Base-by-base conservation (phyloP, 2,113 vertebrate genomes). In the Cephalopterus ornatus region DNA sequence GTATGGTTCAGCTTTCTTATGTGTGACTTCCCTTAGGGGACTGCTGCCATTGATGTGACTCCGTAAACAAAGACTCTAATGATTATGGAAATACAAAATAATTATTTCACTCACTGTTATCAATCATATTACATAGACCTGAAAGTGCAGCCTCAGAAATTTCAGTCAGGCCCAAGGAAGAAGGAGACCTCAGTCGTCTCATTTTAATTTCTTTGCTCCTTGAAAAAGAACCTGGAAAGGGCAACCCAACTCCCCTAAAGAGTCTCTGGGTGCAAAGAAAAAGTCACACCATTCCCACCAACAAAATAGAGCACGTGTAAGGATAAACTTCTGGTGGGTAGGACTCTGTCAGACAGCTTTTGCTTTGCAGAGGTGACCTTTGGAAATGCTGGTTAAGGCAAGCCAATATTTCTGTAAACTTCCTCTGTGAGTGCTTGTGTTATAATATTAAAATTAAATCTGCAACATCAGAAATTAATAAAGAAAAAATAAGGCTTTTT, bases 261-360 rank as follows among this genome's bases (percentile, higher is more conserved):
- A 42, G 7, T 37, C 41, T 79, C 21, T 37, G 15, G 3, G 13
- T 53, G 27, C 20, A 65, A 52, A n/a, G 9, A 22, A n/a, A 47
- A 41, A 42, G 24, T 55, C 20, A n/a, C 24, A 49, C 3, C 7
- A 39, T 85, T 71, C 6, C 7, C 12, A 85, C 7, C 24, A 65
- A 30, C 1, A 47, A 33, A 74, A 39, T 0, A 33, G 22, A n/a
- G 6, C 41, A 2, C 39, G 7, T 11, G 17, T 11, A 61, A 33
- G 4, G n/a, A 32, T 33, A 47, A 73, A 15, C 1, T 63, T 63
- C 18, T 24, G 16, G 11, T n/a, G 28, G 21, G 26, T 30, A 55
- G 24, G 8, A 62, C 11, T 67, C 35, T 22, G 11, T 3, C 47
- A 33, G 24, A 41, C 2, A 39, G 16, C 2, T 42, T 86, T 67